A percentile compares a stretch with the other conserved stretches of the same genome.
Evolutionary conservation across 2,797 vertebrate species (phyloP).

Genomic region (Tragopan temminckii): DNA sequence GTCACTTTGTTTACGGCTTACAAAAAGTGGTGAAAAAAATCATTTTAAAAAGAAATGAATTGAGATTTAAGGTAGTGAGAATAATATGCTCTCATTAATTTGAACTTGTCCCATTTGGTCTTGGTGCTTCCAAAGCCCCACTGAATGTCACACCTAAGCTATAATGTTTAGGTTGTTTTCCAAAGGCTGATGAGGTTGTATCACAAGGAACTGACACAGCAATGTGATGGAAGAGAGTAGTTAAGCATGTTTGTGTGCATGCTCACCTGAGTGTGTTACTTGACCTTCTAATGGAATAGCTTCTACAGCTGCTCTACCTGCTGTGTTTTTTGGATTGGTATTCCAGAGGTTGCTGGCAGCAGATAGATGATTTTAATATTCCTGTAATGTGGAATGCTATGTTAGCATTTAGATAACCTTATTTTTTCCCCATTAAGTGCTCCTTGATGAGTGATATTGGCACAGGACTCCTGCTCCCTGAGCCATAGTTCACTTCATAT

Average conservation of each 20-base stretch:
- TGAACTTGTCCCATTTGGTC: not conserved
- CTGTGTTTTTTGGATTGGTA: not conserved
- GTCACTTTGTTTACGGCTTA: not conserved
- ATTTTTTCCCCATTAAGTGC: not conserved
- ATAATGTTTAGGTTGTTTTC: not conserved
- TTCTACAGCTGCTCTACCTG: not conserved
- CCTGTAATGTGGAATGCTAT: not conserved
- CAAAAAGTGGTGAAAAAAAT: not conserved
- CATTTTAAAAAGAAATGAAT: not conserved
- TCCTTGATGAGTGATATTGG: conserved; percentile 30
- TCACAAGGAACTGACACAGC: not conserved
- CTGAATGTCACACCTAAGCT: not conserved
- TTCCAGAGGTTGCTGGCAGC: conserved; percentile 24
- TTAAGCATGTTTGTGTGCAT: not conserved
- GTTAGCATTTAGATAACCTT: conserved; percentile 11
- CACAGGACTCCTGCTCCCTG: not conserved
- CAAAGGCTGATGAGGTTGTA: not conserved
- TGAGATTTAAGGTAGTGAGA: not conserved
- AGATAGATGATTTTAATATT: not conserved
- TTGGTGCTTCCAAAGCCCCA: not conserved
- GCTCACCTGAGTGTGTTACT: not conserved
- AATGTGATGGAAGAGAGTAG: not conserved
- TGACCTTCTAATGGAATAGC: not conserved
- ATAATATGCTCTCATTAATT: not conserved
- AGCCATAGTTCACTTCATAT: conserved; percentile 56